Evolutionary conservation across 2,797 vertebrate genomes (phyloP).

Genomic region (Loris lydekkerianus): DNA sequence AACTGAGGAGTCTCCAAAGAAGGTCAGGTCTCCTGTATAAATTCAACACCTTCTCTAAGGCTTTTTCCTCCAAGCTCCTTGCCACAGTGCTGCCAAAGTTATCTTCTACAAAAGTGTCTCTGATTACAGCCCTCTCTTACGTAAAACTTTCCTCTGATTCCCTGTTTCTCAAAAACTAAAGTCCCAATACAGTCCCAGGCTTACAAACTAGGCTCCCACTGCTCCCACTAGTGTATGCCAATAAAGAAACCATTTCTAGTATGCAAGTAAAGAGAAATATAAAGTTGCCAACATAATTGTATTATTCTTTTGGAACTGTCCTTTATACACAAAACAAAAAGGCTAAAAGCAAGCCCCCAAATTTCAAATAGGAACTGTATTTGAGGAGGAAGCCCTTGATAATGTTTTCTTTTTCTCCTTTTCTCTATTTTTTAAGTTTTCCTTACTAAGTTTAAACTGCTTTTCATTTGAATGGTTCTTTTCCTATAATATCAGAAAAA

Average conservation of each 20-base stretch:
- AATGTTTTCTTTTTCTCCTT: neutral
- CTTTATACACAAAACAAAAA: neutral
- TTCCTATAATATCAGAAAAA: neutral
- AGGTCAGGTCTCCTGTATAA: neutral
- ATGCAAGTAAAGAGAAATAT: neutral
- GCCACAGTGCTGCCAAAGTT: neutral
- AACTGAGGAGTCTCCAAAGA: neutral
- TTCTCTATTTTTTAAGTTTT: neutral
- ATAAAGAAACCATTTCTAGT: neutral
- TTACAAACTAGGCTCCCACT: too few species aligned
- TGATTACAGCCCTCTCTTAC: neutral
- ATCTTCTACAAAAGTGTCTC: neutral
- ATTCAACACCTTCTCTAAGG: neutral
- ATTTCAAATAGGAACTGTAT: neutral
- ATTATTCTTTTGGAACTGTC: neutral
- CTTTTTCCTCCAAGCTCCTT: neutral
- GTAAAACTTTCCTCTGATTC: neutral
- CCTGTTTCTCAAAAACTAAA: neutral
- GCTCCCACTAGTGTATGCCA: neutral
- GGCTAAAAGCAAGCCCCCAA: neutral
- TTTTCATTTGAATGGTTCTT: neutral
- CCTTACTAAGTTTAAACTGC: neutral
- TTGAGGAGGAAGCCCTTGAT: neutral
- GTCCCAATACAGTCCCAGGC: neutral
- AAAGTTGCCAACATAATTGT: neutral